A percentile compares a stretch with the other conserved stretches of the same genome.
phyloP scores from a whole-genome alignment of 2,113 vertebrate species.

The Anoplopoma fimbria region DNA sequence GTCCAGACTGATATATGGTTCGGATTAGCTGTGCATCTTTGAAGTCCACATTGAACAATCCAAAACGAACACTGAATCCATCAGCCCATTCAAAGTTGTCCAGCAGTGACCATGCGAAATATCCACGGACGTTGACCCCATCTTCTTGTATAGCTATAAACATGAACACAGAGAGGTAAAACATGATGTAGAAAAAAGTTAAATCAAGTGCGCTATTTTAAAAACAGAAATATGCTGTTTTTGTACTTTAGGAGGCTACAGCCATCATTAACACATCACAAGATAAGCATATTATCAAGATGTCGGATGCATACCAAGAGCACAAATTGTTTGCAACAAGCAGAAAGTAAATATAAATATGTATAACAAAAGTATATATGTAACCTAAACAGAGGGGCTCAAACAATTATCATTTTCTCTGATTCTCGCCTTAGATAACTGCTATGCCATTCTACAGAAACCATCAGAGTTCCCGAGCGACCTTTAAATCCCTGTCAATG shows the following conservation, averaged over 20 bases:
- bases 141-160: slow-evolving; percentile 80
- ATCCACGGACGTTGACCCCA: slow-evolving; percentile 76
- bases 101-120: slow-evolving; percentile 86
- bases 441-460: background rate
- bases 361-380: background rate
- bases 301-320: background rate
- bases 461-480: background rate
- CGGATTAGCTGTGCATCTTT: slow-evolving; percentile 73
- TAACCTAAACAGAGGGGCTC: background rate
- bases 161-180: background rate
- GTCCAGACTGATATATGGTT: slow-evolving; percentile 83
- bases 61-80: slow-evolving; percentile 84
- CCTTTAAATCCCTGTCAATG: background rate
- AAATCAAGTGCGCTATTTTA: background rate
- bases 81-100: slow-evolving; percentile 88
- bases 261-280: background rate
- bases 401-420: background rate
- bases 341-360: background rate
- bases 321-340: background rate
- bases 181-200: background rate
- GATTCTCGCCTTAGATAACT: background rate
- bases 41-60: slow-evolving; percentile 87
- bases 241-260: background rate
- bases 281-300: slow-evolving; percentile 14
- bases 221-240: background rate